Evolutionary conservation across 2,797 vertebrate species (phyloP), one percentile per base, ranked within the genome.

Genomic region (Danio tinwini): DNA sequence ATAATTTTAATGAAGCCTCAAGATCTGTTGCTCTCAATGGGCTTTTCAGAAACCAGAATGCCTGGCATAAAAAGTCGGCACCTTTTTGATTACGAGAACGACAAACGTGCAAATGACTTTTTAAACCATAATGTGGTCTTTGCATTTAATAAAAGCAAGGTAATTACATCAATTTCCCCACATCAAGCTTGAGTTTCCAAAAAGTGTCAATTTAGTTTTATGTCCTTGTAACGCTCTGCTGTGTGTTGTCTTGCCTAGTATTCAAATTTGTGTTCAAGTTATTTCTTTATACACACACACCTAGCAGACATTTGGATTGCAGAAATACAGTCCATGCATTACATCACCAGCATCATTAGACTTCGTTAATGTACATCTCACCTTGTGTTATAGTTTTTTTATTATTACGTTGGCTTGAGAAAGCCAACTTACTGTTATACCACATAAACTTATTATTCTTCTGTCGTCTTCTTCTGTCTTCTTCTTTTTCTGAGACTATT

Each of bases 171-270:
- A 87, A 85, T 88, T 90, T 87, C 49, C 29, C 72, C 77, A 82
- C 53, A 44, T 82, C 70, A 81, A 82, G 81, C 83, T 78, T 87
- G 84, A 87, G 83, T 87, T 87, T 89, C 86, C 85, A 84, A 85
- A 84, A 87, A 83, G 81, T 87, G 87, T 87, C 73, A 64, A 81
- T 88, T 90, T 82, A 72, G 59, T 88, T 88, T 89, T 88, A 88
- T 80, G 81, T 70, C 83, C 81, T 61, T 70, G 52, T 56, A 82
- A n/a, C n/a, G n/a, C n/a, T n/a, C n/a, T n/a, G n/a, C n/a, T n/a
- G n/a, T n/a, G n/a, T 85, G 82, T 84, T 87, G 67, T 76, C 21
- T 63, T 76, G 86, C 86, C 84, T 90, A 85, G 78, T 74, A 65
- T 76, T 85, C 76, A 55, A 62, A 62, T 42, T 21, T 61, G 39